A percentile compares a stretch with the other conserved stretches of the same genome.
Conservation (phyloP, 2,797 vertebrate genomes). For the Mionectes olivaceus region DNA sequence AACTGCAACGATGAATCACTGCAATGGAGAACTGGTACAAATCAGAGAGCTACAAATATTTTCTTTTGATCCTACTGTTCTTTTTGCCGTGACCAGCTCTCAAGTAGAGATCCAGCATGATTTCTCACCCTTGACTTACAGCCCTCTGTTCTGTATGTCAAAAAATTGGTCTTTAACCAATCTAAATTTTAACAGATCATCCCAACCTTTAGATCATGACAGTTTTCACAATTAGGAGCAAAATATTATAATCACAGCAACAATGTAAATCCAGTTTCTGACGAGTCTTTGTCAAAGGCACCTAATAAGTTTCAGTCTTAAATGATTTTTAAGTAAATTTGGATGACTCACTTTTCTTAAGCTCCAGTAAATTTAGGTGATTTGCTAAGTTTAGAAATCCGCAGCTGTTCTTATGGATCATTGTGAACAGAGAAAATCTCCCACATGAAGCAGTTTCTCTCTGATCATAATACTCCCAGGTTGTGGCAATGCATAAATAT, state of each 20-base stretch:
- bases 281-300: not conserved
- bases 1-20: slow-evolving; percentile 12
- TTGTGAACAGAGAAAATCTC: not conserved
- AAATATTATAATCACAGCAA: not conserved
- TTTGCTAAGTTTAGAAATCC: slow-evolving; percentile 12
- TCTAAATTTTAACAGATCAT: not conserved
- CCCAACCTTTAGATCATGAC: not conserved
- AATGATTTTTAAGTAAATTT: not conserved
- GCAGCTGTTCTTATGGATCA: not conserved
- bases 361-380: not conserved
- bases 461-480: not conserved
- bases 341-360: slow-evolving; percentile 4
- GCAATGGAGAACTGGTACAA: not conserved
- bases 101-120: not conserved
- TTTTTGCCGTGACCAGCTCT: not conserved
- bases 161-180: not conserved
- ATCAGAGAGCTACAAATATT: not conserved
- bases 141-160: not conserved
- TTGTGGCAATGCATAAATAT: not conserved
- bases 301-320: not conserved
- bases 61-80: not conserved
- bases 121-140: not conserved
- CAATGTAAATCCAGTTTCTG: not conserved
- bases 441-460: not conserved
- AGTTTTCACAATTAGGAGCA: not conserved